phyloP scores from a whole-genome alignment of 2,113 vertebrate species.

The Candoia aspera region DNA sequence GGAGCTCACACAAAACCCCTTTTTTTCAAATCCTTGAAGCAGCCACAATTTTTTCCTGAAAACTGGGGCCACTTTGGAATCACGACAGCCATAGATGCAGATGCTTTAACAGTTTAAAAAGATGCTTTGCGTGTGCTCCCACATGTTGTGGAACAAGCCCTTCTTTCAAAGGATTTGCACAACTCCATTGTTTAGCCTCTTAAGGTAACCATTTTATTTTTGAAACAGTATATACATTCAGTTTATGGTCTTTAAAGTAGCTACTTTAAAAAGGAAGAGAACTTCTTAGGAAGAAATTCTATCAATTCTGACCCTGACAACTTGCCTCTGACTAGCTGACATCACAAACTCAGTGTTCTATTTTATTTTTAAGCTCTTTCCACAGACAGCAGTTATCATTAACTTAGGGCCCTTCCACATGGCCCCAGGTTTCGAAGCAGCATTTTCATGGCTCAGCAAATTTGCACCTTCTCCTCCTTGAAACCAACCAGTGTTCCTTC shows the following conservation, averaged over 20 bases:
- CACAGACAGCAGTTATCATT: not conserved
- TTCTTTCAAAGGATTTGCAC: not conserved
- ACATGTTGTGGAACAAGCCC: too few relatives aligned
- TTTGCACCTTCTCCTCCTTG: too few relatives aligned
- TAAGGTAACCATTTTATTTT: constrained; percentile 16
- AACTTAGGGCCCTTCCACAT: not conserved
- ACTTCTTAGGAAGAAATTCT: not conserved
- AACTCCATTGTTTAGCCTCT: constrained; percentile 25
- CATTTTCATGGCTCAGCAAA: not conserved
- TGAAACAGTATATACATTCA: not conserved
- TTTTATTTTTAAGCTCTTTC: not conserved
- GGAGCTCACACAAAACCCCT: not conserved
- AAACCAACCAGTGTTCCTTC: too few relatives aligned
- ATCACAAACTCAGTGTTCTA: not conserved
- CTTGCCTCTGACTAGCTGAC: not conserved
- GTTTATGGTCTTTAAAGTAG: not conserved
- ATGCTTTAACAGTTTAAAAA: not conserved
- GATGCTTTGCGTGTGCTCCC: too few relatives aligned
- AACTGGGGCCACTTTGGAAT: not conserved
- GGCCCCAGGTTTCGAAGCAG: not conserved
- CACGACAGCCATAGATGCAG: not conserved
- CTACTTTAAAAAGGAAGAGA: not conserved
- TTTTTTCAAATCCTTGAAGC: not conserved
- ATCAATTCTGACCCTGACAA: not conserved
- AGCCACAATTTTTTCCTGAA: not conserved